Conservation (phyloP, 1,140 invertebrate species). For the Zeugodacus cucurbitae region DNA sequence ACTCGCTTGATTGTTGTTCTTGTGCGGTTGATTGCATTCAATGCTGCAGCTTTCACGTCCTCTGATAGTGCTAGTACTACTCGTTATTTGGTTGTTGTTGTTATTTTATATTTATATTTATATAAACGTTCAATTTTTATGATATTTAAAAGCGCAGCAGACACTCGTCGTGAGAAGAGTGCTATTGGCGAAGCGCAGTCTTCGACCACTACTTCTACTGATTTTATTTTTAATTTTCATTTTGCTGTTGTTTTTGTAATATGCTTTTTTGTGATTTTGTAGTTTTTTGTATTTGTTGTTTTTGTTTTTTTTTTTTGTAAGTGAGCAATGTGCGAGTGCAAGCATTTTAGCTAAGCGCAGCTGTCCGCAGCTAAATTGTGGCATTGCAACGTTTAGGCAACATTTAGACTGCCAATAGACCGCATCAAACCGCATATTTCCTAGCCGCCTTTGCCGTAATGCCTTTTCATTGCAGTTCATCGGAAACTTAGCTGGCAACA, state of each 20-base stretch:
- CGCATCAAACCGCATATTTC: not conserved
- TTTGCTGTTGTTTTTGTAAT: not conserved
- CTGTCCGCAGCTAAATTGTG: not conserved
- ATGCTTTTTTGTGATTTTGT: not conserved
- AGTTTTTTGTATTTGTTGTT: not conserved
- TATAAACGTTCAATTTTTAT: conserved; percentile 32
- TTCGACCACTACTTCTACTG: too few species aligned
- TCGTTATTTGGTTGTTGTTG: conserved; percentile 31
- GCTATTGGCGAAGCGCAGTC: not conserved
- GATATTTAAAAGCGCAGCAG: not conserved
- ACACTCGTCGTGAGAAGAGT: not conserved
- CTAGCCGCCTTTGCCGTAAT: not conserved
- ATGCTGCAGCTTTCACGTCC: conserved; percentile 15
- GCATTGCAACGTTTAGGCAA: not conserved
- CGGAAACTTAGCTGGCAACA: not conserved
- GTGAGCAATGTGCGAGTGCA: too few species aligned
- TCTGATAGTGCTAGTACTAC: not conserved
- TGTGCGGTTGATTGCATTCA: conserved; percentile 25
- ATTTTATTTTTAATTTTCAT: not conserved
- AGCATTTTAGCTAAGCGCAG: not conserved
- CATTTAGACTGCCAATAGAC: not conserved
- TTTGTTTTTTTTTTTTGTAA: not conserved
- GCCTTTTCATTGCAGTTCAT: not conserved
- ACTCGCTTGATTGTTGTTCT: conserved; percentile 7
- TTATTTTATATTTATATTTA: conserved; percentile 6